Evolutionary conservation across 2,113 vertebrate genomes (phyloP).

Genomic region (Machaerirhynchus nigripectus): DNA sequence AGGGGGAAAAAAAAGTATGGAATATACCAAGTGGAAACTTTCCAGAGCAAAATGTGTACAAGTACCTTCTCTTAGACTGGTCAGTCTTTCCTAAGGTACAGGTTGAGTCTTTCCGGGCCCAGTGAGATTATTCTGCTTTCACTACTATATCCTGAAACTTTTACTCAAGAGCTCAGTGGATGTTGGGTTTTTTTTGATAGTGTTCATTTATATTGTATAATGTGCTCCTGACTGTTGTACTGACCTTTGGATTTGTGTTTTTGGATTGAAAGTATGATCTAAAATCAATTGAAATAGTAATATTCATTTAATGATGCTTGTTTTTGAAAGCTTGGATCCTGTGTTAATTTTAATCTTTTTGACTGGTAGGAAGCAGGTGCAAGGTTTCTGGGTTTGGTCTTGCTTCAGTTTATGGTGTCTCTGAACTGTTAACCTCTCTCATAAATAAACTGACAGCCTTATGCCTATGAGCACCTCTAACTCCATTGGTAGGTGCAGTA

Average conservation of each 20-base stretch:
- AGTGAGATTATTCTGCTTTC: background rate
- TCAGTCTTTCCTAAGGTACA: background rate
- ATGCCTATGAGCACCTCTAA: background rate
- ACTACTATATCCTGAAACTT: background rate
- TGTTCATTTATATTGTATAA: background rate
- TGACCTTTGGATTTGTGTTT: background rate
- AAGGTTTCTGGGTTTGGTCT: background rate
- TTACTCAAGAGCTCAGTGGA: background rate
- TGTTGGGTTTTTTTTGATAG: background rate
- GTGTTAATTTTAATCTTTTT: background rate
- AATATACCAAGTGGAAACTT: background rate
- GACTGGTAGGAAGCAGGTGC: background rate
- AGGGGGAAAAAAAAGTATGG: accelerated
- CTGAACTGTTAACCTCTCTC: background rate
- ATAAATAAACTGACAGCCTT: background rate
- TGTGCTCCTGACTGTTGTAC: background rate
- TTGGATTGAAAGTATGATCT: background rate
- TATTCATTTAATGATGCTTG: background rate
- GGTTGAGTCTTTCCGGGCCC: background rate
- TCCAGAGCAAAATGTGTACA: background rate
- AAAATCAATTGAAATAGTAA: background rate
- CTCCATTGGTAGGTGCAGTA: background rate
- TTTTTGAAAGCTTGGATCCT: background rate
- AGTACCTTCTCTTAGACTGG: background rate
- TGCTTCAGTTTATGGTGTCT: background rate